Percentiles rank a stretch among this genome's conserved stretches.
Conservation (phyloP, 2,113 vertebrate genomes). For the Danio rerio region DNA sequence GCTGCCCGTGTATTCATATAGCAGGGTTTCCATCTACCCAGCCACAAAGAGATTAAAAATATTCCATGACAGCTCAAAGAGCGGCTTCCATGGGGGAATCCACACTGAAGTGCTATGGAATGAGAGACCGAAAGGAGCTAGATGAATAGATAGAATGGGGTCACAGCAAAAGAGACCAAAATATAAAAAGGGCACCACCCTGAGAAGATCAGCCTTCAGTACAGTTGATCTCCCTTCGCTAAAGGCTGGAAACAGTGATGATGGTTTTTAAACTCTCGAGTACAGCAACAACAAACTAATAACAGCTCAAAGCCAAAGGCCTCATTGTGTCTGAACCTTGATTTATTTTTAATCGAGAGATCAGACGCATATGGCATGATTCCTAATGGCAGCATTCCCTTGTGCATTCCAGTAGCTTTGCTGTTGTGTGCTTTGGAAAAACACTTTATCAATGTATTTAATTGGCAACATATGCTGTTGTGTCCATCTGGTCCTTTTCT, state of each 20-base stretch:
- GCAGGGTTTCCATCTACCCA: slow-evolving; percentile 34
- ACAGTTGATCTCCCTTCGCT: slow-evolving; percentile 27
- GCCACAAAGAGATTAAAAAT: slow-evolving; percentile 36
- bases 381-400: not conserved
- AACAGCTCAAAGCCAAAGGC: slow-evolving; percentile 13
- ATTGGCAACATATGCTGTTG: not conserved
- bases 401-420: not conserved
- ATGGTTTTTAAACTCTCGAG: not conserved
- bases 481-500: not conserved
- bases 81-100: slow-evolving; percentile 37
- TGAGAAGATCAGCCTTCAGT: slow-evolving; percentile 1
- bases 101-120: slow-evolving; percentile 42
- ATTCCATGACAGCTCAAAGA: slow-evolving; percentile 39
- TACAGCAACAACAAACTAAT: not conserved
- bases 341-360: slow-evolving; percentile 26
- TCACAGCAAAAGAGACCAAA: slow-evolving; percentile 22
- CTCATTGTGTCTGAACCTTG: slow-evolving; percentile 35
- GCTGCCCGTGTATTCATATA: slow-evolving; percentile 2
- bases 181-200: not conserved
- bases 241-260: slow-evolving; percentile 48
- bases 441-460: slow-evolving; percentile 35
- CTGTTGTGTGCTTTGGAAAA: not conserved
- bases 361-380: not conserved
- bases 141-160: slow-evolving; percentile 24
- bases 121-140: slow-evolving; percentile 34